Conservation (phyloP, 2,113 vertebrate genomes). For the Macrotis lagotis region DNA sequence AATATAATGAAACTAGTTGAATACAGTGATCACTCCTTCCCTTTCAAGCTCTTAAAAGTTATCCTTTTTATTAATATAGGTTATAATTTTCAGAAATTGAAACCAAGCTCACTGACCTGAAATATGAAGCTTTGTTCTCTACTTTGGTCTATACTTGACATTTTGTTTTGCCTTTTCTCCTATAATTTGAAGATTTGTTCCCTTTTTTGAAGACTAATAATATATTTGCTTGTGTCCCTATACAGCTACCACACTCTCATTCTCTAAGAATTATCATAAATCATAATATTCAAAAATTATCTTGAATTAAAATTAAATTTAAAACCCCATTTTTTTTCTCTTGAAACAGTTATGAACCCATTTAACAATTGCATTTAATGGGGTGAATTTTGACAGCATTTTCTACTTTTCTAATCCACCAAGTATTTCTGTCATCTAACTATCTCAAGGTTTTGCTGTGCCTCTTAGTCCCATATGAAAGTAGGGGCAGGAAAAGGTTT, state of each 20-base stretch:
- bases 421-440: neutral
- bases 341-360: neutral
- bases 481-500: neutral
- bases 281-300: neutral
- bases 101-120: neutral
- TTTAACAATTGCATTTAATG: slow-evolving; percentile 1
- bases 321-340: slow-evolving; percentile 8
- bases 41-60: neutral
- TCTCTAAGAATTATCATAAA: neutral
- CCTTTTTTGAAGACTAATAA: neutral
- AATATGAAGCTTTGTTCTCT: neutral
- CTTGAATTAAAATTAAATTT: neutral
- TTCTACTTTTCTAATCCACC: slow-evolving; percentile 40
- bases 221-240: neutral
- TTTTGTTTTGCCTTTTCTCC: neutral
- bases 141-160: neutral
- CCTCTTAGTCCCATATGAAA: neutral
- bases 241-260: neutral
- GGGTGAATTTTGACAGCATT: neutral
- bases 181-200: neutral
- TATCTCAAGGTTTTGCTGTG: neutral
- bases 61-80: neutral
- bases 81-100: neutral
- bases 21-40: neutral
- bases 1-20: too few relatives aligned